Percentiles rank a stretch among this genome's conserved stretches.
Evolutionary conservation across 37 sponge, comb jelly and placozoan genomes (phyloP).

Genomic region (Sycon ciliatum): DNA sequence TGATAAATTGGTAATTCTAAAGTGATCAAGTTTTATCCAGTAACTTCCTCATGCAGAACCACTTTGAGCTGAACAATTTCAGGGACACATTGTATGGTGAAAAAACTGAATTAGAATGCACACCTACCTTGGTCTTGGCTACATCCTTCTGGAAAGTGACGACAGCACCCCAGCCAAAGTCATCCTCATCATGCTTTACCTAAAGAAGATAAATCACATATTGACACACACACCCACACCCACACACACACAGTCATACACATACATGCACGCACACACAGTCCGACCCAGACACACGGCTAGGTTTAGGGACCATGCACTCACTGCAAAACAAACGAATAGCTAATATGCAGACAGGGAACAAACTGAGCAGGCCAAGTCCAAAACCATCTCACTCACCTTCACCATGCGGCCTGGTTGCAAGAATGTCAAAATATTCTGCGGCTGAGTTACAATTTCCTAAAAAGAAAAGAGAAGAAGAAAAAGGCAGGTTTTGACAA

Average conservation of each 20-base stretch:
- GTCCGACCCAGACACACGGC: too few relatives aligned
- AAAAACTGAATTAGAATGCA: neutral
- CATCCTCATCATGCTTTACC: slow-evolving; percentile 52
- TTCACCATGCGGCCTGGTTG: slow-evolving; percentile 85
- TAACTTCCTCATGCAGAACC: neutral
- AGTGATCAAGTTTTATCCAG: too few relatives aligned
- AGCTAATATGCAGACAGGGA: too few relatives aligned
- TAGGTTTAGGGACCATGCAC: too few relatives aligned
- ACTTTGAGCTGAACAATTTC: too few relatives aligned
- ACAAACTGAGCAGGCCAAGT: neutral
- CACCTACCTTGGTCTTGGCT: slow-evolving; percentile 40
- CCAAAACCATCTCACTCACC: slow-evolving; percentile 26
- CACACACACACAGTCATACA: too few relatives aligned
- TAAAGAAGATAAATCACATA: neutral
- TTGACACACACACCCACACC: too few relatives aligned
- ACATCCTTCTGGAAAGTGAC: slow-evolving; percentile 94
- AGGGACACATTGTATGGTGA: too few relatives aligned
- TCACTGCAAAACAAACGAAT: too few relatives aligned
- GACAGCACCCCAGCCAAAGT: slow-evolving; percentile 95
- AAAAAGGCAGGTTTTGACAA: too few relatives aligned
- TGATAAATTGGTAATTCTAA: too few relatives aligned
- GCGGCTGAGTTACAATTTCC: slow-evolving; percentile 55
- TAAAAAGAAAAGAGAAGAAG: slow-evolving; percentile 5
- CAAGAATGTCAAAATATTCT: slow-evolving; percentile 81
- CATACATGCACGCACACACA: neutral